A percentile compares a stretch with the other conserved stretches of the same genome.
phyloP scores from a whole-genome alignment of 1,140 invertebrate genomes.

The Idris sp. region DNA sequence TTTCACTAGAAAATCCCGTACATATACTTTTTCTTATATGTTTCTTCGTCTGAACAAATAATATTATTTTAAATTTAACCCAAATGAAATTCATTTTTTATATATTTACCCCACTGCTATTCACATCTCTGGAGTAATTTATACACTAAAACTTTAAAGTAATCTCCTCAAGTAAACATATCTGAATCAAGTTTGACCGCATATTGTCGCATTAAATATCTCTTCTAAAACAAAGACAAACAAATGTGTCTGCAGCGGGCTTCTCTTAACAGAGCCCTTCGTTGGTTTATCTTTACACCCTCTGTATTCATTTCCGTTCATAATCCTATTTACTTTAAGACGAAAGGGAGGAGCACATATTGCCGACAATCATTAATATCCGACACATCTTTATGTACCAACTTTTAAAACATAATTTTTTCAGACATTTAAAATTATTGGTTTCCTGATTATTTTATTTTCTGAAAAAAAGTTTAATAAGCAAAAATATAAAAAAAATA shows the following conservation, averaged over 20 bases:
- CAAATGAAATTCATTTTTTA: no score
- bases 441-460: no score
- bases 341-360: conserved; percentile 19
- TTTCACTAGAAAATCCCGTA: no score
- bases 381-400: conserved; percentile 21
- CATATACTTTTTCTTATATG: no score
- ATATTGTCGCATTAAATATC: conserved; percentile 41
- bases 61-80: no score
- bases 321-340: conserved; percentile 56
- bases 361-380: conserved; percentile 39
- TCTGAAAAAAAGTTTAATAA: no score
- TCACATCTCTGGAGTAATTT: no score
- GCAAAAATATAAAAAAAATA: no score
- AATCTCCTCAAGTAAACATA: conserved; percentile 13
- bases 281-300: conserved; percentile 58
- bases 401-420: background rate
- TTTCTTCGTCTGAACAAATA: no score
- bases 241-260: conserved; percentile 39
- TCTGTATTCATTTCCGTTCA: conserved; percentile 54
- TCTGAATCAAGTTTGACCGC: conserved; percentile 9
- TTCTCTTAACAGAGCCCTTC: conserved; percentile 49
- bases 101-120: no score
- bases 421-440: background rate
- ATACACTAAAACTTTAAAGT: conserved; percentile 7
- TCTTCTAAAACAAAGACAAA: conserved; percentile 41